These are phyloP conservation scores for Acanthurus lineatus DNA, from an alignment of 2,797 vertebrate species.

Conservation along the genomic window DNA sequence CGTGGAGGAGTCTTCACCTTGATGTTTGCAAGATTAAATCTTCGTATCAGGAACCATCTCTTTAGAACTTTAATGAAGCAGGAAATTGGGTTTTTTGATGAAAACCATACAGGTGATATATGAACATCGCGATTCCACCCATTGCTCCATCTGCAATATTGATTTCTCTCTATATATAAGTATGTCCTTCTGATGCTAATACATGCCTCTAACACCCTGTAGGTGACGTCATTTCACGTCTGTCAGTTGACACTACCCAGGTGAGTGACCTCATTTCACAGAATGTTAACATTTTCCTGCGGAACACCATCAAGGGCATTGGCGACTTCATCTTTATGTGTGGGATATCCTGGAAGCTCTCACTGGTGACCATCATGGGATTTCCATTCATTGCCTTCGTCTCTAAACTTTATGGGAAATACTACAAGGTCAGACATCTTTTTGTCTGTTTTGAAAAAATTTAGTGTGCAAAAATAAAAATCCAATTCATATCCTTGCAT, in stretches of 20 bases:
- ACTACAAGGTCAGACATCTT: conserved; percentile 90
- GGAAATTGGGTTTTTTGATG: conserved; percentile 96
- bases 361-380: conserved; percentile 93
- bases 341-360: conserved; percentile 95
- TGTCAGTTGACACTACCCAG: conserved; percentile 96
- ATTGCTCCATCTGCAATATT: not conserved
- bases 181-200: not conserved
- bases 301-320: conserved; percentile 88
- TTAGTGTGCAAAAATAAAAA: not conserved
- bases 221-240: conserved; percentile 96
- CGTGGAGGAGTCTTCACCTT: conserved; percentile 94
- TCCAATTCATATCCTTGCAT: not conserved
- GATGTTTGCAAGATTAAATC: conserved; percentile 92
- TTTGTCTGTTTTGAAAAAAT: not conserved
- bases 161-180: not conserved
- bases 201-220: conserved; percentile 13
- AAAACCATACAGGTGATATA: conserved; percentile 93
- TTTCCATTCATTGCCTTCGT: conserved; percentile 94
- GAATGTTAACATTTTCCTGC: conserved; percentile 94
- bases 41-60: conserved; percentile 93
- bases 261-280: conserved; percentile 96
- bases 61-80: conserved; percentile 94
- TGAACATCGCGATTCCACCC: not conserved
- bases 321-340: conserved; percentile 96
- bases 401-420: conserved; percentile 92